Evolutionary conservation across 53 echinoderm and acorn worm species (phyloP).

Genomic region (Antedon mediterranea): DNA sequence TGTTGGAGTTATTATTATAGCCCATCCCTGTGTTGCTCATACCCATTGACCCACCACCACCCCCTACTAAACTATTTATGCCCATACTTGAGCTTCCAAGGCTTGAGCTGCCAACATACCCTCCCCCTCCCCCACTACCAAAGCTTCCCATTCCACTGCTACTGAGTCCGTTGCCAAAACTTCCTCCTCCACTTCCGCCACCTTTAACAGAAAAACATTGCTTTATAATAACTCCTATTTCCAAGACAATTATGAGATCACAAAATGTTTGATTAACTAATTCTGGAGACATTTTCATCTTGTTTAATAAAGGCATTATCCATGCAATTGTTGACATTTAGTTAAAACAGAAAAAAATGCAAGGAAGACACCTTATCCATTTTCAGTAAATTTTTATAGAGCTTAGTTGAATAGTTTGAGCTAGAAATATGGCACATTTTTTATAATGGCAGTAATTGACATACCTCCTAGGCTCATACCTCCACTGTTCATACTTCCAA

Average conservation of each 20-base stretch:
- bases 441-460: too few species aligned
- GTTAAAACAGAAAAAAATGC: too few species aligned
- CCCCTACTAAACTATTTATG: not conserved
- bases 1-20: not conserved
- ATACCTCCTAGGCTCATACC: not conserved
- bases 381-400: too few species aligned
- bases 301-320: too few species aligned
- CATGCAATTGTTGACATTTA: too few species aligned
- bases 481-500: not conserved
- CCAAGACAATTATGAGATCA: too few species aligned
- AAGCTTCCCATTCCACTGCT: conserved; percentile 19
- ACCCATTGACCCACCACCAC: not conserved
- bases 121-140: conserved; percentile 18
- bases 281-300: too few species aligned
- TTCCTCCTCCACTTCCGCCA: conserved; percentile 5
- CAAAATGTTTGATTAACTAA: too few species aligned
- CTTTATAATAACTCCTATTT: too few species aligned
- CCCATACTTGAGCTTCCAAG: not conserved
- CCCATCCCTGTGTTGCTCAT: not conserved
- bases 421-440: too few species aligned
- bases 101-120: conserved; percentile 17
- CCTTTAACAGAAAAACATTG: not conserved
- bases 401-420: too few species aligned
- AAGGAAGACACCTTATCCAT: too few species aligned
- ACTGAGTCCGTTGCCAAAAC: conserved; percentile 14